These are phyloP conservation scores for Pampus argenteus DNA, from an alignment of 2,797 vertebrate genomes.

Conservation along the genomic window DNA sequence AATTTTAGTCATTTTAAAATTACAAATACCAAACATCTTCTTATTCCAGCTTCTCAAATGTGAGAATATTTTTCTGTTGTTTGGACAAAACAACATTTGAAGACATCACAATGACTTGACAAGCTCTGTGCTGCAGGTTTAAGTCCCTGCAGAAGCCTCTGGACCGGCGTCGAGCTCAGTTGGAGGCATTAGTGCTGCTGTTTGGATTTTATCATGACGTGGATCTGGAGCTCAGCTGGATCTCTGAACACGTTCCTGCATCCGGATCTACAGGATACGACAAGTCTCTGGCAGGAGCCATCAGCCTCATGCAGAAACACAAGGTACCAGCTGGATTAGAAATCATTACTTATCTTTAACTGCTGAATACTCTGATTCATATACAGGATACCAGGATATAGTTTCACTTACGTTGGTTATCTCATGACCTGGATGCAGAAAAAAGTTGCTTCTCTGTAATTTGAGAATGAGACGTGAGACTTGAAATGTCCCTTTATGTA, in stretches of 20 bases:
- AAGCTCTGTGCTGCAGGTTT: slow-evolving; percentile 81
- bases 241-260: slow-evolving; percentile 84
- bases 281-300: slow-evolving; percentile 82
- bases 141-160: slow-evolving; percentile 89
- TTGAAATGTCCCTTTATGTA: too few relatives aligned
- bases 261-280: slow-evolving; percentile 76
- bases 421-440: background rate
- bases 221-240: slow-evolving; percentile 89
- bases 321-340: slow-evolving; percentile 79
- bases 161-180: slow-evolving; percentile 74
- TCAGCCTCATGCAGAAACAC: slow-evolving; percentile 87
- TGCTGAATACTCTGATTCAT: too few relatives aligned
- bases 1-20: too few relatives aligned
- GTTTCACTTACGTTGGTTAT: too few relatives aligned
- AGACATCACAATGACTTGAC: background rate
- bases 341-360: background rate
- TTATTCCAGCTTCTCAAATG: too few relatives aligned
- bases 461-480: too few relatives aligned
- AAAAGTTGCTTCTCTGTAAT: too few relatives aligned
- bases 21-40: too few relatives aligned
- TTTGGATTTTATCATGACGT: slow-evolving; percentile 88
- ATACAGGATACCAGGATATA: too few relatives aligned
- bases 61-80: too few relatives aligned
- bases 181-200: slow-evolving; percentile 87
- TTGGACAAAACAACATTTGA: too few relatives aligned